Evolutionary conservation across 2,888 invertebrate genomes (phyloP).

Genomic region (Ecdyonurus torrentis): DNA sequence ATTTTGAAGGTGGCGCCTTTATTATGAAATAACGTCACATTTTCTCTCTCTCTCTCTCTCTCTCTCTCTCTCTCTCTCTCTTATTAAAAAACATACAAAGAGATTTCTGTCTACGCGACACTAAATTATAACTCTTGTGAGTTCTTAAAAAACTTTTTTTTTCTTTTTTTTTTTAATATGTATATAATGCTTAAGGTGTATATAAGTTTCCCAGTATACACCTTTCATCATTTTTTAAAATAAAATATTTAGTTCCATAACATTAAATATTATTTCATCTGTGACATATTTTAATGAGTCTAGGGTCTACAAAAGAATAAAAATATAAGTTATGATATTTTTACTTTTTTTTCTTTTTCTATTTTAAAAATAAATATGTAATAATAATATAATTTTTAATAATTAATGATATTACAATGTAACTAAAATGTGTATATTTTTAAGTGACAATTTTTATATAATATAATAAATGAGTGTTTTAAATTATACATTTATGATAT

Average conservation of each 20-base stretch:
- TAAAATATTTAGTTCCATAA: conserved; percentile 1
- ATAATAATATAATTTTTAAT: not conserved
- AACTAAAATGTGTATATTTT: too few relatives aligned
- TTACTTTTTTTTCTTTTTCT: not conserved
- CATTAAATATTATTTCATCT: not conserved
- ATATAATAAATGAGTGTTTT: too few relatives aligned
- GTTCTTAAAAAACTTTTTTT: too few relatives aligned
- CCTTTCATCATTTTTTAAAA: not conserved
- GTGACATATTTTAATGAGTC: conserved; percentile 3
- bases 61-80: too few relatives aligned
- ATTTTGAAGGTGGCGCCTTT: not conserved
- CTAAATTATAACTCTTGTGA: not conserved
- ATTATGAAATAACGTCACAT: not conserved
- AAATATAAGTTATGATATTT: not conserved
- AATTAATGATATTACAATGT: too few relatives aligned
- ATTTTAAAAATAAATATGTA: not conserved
- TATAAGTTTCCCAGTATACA: not conserved
- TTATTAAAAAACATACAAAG: too few relatives aligned
- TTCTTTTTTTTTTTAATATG: too few relatives aligned
- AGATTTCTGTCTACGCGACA: not conserved
- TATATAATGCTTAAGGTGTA: too few relatives aligned
- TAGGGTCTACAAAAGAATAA: not conserved
- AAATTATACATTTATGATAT: too few relatives aligned
- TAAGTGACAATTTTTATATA: too few relatives aligned
- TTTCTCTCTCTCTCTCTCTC: too few relatives aligned